Conservation (phyloP, 1,140 invertebrate genomes). For the Delia radicum region DNA sequence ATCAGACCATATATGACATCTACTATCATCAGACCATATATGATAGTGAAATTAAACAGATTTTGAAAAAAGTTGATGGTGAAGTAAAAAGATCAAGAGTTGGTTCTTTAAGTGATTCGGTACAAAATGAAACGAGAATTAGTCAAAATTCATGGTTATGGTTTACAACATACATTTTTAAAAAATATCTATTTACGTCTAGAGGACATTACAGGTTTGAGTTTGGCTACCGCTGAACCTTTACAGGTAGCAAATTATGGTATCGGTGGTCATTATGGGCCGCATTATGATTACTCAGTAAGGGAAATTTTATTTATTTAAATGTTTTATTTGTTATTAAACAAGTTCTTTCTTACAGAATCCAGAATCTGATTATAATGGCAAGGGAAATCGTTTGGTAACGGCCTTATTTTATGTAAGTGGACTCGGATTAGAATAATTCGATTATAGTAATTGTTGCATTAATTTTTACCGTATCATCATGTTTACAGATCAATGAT, state of each 20-base stretch:
- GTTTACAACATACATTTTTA: slow-evolving; percentile 72
- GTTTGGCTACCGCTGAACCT: slow-evolving; percentile 63
- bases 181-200: slow-evolving; percentile 71
- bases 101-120: slow-evolving; percentile 81
- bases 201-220: slow-evolving; percentile 70
- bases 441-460: not conserved
- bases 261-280: slow-evolving; percentile 71
- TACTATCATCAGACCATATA: too few species aligned
- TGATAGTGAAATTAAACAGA: slow-evolving; percentile 82
- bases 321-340: not conserved
- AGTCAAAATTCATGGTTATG: slow-evolving; percentile 94
- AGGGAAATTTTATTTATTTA: not conserved
- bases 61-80: slow-evolving; percentile 78
- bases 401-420: slow-evolving; percentile 51
- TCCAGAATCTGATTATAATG: slow-evolving; percentile 19
- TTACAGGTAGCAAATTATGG: slow-evolving; percentile 70
- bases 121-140: slow-evolving; percentile 82
- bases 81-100: slow-evolving; percentile 90
- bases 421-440: not conserved
- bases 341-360: slow-evolving; percentile 45
- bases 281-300: slow-evolving; percentile 66
- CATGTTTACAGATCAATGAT: slow-evolving; percentile 78
- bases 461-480: not conserved
- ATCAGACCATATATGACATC: slow-evolving; percentile 89
- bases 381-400: slow-evolving; percentile 44